phyloP scores from a whole-genome alignment of 2,888 invertebrate species.

The Temnothorax rugatulus region DNA sequence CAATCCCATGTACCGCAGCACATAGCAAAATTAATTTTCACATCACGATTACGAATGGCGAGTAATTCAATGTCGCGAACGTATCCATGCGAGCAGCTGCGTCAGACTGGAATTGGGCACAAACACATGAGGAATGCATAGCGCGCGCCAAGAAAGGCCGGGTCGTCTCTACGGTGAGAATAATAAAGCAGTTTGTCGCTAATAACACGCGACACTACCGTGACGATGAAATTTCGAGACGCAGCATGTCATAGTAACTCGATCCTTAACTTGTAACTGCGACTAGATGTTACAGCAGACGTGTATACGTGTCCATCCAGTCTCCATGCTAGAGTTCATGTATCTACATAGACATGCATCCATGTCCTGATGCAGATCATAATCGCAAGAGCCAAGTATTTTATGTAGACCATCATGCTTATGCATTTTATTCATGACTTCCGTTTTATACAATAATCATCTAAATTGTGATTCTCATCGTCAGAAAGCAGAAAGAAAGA shows the following conservation, averaged over 20 bases:
- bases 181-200: slow-evolving; percentile 79
- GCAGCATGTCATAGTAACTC: slow-evolving; percentile 12
- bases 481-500: not conserved
- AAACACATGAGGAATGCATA: slow-evolving; percentile 32
- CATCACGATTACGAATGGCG: slow-evolving; percentile 56
- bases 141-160: slow-evolving; percentile 32
- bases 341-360: not conserved
- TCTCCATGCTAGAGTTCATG: not conserved
- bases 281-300: slow-evolving; percentile 20
- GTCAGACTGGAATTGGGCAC: slow-evolving; percentile 75
- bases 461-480: not conserved
- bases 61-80: slow-evolving; percentile 74
- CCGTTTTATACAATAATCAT: not conserved
- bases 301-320: not conserved
- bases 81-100: slow-evolving; percentile 72
- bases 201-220: slow-evolving; percentile 66
- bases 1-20: not conserved
- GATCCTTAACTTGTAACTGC: slow-evolving; percentile 6
- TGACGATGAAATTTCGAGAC: slow-evolving; percentile 59
- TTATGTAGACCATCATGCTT: not conserved
- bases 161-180: slow-evolving; percentile 60
- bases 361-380: not conserved
- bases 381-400: not conserved
- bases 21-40: slow-evolving; percentile 72
- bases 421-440: not conserved